Percentiles rank a stretch among this genome's conserved stretches.
Conservation (phyloP, 2,113 vertebrate species). For the Myrmecobius fasciatus region DNA sequence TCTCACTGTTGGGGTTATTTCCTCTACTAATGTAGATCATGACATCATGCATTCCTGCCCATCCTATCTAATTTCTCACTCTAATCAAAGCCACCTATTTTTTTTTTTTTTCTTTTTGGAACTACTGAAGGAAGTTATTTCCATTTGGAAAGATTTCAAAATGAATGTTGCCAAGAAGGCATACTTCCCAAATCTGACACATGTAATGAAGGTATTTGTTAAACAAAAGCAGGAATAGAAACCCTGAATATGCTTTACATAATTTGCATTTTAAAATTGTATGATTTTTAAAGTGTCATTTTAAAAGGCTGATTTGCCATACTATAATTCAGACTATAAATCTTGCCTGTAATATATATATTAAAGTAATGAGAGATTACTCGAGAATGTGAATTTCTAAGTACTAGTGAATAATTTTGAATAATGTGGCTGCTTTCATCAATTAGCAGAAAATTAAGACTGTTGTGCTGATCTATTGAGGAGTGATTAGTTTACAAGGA, state of each 20-base stretch:
- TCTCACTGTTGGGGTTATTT: background rate
- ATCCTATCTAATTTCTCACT: background rate
- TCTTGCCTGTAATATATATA: constrained; percentile 64
- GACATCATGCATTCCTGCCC: background rate
- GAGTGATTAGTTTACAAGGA: constrained; percentile 40
- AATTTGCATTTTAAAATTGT: constrained; percentile 72
- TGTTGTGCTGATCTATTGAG: constrained; percentile 64
- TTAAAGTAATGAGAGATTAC: constrained; percentile 64
- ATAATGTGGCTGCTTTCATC: constrained; percentile 75
- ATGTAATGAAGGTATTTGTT: constrained; percentile 17
- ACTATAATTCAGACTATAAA: constrained; percentile 71
- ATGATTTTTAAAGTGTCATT: constrained; percentile 59
- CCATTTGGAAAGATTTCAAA: background rate
- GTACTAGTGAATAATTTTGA: constrained; percentile 77
- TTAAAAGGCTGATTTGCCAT: constrained; percentile 64
- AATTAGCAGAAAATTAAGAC: constrained; percentile 79
- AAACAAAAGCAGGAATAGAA: constrained; percentile 69
- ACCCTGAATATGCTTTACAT: constrained; percentile 60
- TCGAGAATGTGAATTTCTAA: constrained; percentile 68
- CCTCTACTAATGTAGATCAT: background rate
- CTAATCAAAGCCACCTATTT: background rate
- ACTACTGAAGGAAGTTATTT: background rate
- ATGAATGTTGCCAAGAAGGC: background rate
- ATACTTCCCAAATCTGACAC: background rate
- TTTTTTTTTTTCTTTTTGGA: background rate